Evolutionary conservation across 2,797 vertebrate genomes (phyloP), one percentile per base, ranked within the genome.

Genomic region (Aplochiton taeniatus): DNA sequence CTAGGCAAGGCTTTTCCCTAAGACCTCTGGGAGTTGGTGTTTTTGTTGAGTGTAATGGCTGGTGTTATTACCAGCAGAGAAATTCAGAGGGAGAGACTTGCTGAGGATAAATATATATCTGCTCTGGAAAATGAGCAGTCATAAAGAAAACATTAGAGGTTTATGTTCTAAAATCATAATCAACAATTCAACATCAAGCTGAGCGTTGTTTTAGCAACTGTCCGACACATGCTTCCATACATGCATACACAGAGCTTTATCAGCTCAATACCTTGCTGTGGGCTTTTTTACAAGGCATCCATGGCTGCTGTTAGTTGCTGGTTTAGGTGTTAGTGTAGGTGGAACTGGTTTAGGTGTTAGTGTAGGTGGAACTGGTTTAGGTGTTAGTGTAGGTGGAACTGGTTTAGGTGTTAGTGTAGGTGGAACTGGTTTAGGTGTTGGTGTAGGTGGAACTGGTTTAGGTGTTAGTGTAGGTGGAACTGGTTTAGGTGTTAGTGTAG

Each of bases 11-110:
- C 65, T 90, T 71, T 87, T 87, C 78, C 77, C 47, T 69, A 50
- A 70, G 76, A 88, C 77, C 79, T 85, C 74, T 52, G 68, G 76
- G 85, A 82, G 62, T 83, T 88, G 82, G 82, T 81, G 79, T 72
- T 58, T 75, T 78, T 71, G 73, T 79, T 83, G 83, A 84, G 55
- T 51, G 65, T 68, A 68, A 64, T 64, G 47, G 52, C 69, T 83
- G 77, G 47, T 81, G 77, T 71, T 69, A 70, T 90, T 89, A 55
- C 56, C 72, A 63, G 60, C 67, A 63, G 63, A 82, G 71, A 83
- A 73, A 75, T 8, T 43, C 69, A 64, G 49, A 75, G 68, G 82
- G 70, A 73, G 0, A 41, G 73, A 69, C 63, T 60, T 53, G 77
- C 61, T 69, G 45, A 58, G 50, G 77, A 64, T 51, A 78, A 46